These are phyloP conservation scores for Selene dorsalis DNA, from an alignment of 2,797 vertebrate species.

Conservation along the genomic window DNA sequence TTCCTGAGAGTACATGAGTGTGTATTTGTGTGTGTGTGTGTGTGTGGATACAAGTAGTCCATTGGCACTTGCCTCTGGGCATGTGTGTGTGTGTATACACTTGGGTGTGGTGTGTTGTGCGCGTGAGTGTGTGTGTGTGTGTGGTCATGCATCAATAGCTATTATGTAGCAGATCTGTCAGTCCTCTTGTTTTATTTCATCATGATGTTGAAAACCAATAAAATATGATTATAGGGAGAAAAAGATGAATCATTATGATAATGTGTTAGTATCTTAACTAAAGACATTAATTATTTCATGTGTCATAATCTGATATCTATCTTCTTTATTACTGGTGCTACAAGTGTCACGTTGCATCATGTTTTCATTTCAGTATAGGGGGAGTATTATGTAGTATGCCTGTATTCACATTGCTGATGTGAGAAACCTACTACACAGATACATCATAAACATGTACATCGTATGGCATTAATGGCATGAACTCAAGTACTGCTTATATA, in stretches of 20 bases:
- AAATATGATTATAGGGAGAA: no score
- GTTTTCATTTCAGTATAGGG: conserved; percentile 9
- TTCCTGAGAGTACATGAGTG: no score
- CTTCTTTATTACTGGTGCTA: neutral
- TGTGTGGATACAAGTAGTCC: no score
- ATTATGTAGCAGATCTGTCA: no score
- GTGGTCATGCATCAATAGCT: no score
- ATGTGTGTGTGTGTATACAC: no score
- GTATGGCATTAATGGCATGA: neutral
- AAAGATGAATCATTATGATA: conserved; percentile 36
- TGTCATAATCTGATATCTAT: conserved; percentile 21
- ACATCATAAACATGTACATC: neutral
- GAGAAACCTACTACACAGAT: neutral
- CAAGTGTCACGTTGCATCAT: conserved; percentile 14
- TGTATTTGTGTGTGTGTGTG: no score
- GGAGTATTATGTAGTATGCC: conserved; percentile 9
- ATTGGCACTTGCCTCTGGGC: no score
- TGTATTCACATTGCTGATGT: neutral
- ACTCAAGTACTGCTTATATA: neutral
- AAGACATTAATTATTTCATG: conserved; percentile 31
- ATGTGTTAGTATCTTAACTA: conserved; percentile 45
- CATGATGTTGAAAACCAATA: no score
- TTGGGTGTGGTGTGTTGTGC: no score
- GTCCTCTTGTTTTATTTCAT: no score
- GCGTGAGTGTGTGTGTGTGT: no score